Percentiles rank a stretch among this genome's conserved stretches.
These are phyloP conservation scores for Lepidotrigona ventralis DNA, from an alignment of 1,140 invertebrate genomes.

Conservation along the genomic window DNA sequence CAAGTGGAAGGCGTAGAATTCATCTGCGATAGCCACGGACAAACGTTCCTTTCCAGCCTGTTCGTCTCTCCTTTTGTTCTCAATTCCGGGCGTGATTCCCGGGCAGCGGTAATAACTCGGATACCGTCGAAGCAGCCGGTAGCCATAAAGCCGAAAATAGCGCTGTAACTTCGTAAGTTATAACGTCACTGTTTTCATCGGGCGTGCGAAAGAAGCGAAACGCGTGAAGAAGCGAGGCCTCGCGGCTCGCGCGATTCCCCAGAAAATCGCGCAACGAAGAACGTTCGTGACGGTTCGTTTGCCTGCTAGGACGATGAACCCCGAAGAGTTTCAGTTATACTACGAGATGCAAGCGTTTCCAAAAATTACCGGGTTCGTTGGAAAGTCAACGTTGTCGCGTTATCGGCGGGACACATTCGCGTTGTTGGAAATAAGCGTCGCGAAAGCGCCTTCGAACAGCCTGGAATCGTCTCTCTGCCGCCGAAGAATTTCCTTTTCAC, in stretches of 20 bases:
- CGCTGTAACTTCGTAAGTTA: conserved; percentile 51
- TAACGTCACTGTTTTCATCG: conserved; percentile 38
- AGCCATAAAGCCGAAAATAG: conserved; percentile 54
- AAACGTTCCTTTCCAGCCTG: no score
- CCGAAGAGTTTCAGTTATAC: not conserved
- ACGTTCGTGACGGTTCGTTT: not conserved
- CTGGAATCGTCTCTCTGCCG: conserved; percentile 24
- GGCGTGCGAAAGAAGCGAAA: no score
- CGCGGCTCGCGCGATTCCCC: not conserved
- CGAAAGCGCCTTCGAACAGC: conserved; percentile 28
- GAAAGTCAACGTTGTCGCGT: conserved; percentile 5
- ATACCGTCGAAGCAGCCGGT: conserved; percentile 43
- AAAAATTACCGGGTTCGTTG: conserved; percentile 31
- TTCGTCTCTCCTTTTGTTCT: conserved; percentile 36
- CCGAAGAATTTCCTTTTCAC: conserved; percentile 58
- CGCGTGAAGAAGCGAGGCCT: not conserved
- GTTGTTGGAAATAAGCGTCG: conserved; percentile 26
- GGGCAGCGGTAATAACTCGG: conserved; percentile 37
- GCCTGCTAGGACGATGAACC: not conserved
- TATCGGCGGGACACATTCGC: not conserved
- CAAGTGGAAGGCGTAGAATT: no score
- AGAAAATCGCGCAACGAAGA: not conserved
- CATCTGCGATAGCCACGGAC: no score
- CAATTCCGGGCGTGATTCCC: conserved; percentile 35
- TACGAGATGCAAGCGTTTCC: not conserved